Base-by-base conservation (phyloP, 2,113 vertebrate species). In the Poeciliopsis retropinna region DNA sequence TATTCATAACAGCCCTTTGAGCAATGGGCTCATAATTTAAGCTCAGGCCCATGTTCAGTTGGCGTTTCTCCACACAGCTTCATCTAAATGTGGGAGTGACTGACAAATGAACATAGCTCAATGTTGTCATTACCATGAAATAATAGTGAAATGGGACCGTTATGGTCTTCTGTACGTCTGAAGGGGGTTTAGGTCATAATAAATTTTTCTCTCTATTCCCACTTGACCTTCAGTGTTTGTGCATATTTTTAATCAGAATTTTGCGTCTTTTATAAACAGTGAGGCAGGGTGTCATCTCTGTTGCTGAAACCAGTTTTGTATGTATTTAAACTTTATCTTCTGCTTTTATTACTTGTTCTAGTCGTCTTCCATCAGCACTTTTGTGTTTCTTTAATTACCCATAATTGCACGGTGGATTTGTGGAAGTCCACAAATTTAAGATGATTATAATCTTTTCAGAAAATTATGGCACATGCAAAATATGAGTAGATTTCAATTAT, bases 41-140 rank as follows among this genome's bases (percentile, higher is more conserved):
- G 60, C 78, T 64, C 84, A 74, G 84, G 73, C 60, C 34, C 25
- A 17, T 70, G 57, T 79, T 87, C 77, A 79, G 60, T 64, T 86
- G 67, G 73, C 73, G 4, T 47, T 63, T 1, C 68, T 70, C 73
- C 74, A 65, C 61, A 32, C 41, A 68, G 32, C 73, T 63, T 32
- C 72, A 86, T 83, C 83, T 82, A 47, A 76, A 81, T 70, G 63
- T 78, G 70, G 70, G 80, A 81, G 76, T 66, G 67, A 81, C 67
- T 82, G 82, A 88, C 70, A 80, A 69, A 86, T 27, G 65, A 75
- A 70, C 79, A 80, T 61, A 65, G 34, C 27, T 76, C 8, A 4
- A 39, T 77, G 73, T 68, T 76, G 29, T 78, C 86, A 66, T 2
- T 70, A 51, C 51, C 34, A 27, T 57, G 66, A 90, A 60, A 64